Evolutionary conservation across 2,888 invertebrate genomes (phyloP).

Genomic region (Hirtodrosophila histrioides): DNA sequence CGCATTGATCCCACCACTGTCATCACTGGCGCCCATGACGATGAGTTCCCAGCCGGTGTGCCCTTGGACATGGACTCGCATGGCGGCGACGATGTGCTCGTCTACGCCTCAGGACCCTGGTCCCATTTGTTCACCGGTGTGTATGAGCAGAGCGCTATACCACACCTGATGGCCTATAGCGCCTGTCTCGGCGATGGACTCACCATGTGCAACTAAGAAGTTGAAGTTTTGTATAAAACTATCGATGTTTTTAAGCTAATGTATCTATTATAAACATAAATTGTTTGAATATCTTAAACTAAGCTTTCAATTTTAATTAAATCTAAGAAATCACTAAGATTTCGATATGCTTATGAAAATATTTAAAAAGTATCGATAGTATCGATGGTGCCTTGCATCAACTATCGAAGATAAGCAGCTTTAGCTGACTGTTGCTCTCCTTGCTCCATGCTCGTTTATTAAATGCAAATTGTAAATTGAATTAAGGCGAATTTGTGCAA

Average conservation of each 20-base stretch:
- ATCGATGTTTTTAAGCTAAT: no score
- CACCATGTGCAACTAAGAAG: slow-evolving; percentile 65
- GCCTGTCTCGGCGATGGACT: slow-evolving; percentile 89
- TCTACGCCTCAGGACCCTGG: slow-evolving; percentile 91
- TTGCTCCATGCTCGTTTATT: background rate
- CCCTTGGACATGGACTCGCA: slow-evolving; percentile 87
- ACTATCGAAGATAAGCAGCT: no score
- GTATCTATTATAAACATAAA: no score
- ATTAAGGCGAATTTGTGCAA: slow-evolving; percentile 62
- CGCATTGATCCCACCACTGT: slow-evolving; percentile 78
- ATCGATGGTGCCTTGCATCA: no score
- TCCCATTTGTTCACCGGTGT: slow-evolving; percentile 92
- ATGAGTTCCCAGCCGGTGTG: slow-evolving; percentile 86
- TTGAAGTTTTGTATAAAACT: no score
- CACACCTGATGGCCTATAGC: slow-evolving; percentile 90
- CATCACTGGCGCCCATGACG: slow-evolving; percentile 61
- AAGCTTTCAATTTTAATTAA: no score
- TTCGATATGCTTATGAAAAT: no score
- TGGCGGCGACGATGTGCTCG: slow-evolving; percentile 92
- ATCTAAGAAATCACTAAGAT: no score
- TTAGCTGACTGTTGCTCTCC: no score
- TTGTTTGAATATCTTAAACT: no score
- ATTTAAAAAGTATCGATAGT: no score
- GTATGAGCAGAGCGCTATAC: slow-evolving; percentile 91
- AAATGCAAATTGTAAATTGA: slow-evolving; percentile 70